Evolutionary conservation across 2,888 invertebrate genomes (phyloP), one percentile per base, ranked within the genome.

Genomic region (Nemotelus pantherinus): DNA sequence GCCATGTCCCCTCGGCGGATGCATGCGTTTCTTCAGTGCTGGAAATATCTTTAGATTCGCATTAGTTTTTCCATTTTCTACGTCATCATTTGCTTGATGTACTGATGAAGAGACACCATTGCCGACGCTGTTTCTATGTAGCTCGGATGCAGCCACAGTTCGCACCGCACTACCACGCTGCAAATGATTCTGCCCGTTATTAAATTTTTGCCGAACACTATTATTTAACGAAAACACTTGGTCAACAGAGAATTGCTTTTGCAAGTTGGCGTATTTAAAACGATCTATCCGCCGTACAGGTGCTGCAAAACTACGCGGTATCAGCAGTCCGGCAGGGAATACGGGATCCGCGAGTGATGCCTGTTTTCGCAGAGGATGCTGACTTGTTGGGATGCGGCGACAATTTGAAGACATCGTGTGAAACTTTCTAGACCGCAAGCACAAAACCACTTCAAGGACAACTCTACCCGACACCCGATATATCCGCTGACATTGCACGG

Each of bases 201-300:
- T 9, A 68, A 47, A 57, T 68, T 53, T 74, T 70, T 77, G 65
- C 3, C 58, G 77, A 48, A 68, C 60, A 65, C 76, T 44, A 9
- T 50, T 39, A 44, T 44, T 53, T 2, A 3, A 25, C 3, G 71
- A 7, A 57, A 77, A 76, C 5, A 77, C 71, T 68, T 77, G 79
- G 50, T 80, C 80, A 60, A 80, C 77, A 44, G 80, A 80, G 44
- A 78, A 80, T 75, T 80, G 80, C 55, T 79, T 79, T 68, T 80
- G 79, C 4, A 80, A 74, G 10, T 76, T n/a, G 3, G 77, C 68
- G 53, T 67, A 78, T 70, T 77, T 77, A 39, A 58, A 48, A 43
- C 77, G 75, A 10, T 78, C 64, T 10, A 78, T 58, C 3, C 77
- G 77, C 43, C 57, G 48, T 5, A 55, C n/a, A 44, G 60, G 5